These are phyloP conservation scores for Caenorhabditis briggsae DNA, from an alignment of 1,140 invertebrate species.

Conservation along the genomic window DNA sequence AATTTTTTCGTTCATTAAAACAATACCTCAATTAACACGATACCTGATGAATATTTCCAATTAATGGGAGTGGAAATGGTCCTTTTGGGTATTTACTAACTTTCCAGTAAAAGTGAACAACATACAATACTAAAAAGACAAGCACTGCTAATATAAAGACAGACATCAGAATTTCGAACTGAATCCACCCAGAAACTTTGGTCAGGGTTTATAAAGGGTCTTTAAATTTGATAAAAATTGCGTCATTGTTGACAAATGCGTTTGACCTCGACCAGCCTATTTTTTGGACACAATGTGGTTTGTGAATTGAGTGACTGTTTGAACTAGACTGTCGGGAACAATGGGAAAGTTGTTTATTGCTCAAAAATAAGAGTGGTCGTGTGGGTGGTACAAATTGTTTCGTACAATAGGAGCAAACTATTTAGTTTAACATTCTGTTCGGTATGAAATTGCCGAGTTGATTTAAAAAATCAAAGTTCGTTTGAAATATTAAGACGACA, in stretches of 20 bases:
- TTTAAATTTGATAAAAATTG: constrained; percentile 23
- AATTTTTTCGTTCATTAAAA: no score
- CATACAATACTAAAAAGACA: background rate
- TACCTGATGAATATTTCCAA: constrained; percentile 22
- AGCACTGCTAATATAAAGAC: background rate
- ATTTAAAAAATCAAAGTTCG: no score
- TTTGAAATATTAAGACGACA: no score
- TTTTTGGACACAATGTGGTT: constrained; percentile 21
- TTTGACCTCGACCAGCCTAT: constrained; percentile 18
- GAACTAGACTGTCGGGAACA: constrained; percentile 38
- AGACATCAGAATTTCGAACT: background rate
- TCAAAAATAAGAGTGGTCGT: background rate
- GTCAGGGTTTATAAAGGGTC: constrained; percentile 2
- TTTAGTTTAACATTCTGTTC: no score
- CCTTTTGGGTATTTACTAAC: constrained; percentile 28
- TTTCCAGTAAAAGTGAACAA: constrained; percentile 15
- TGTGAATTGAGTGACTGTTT: constrained; percentile 16
- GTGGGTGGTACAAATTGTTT: background rate
- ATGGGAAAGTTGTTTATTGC: background rate
- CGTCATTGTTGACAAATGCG: constrained; percentile 29
- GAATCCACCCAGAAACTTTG: background rate
- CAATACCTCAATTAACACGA: background rate
- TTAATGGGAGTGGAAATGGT: background rate
- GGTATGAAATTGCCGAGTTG: no score
- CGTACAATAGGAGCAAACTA: background rate